Evolutionary conservation across 2,797 vertebrate species (phyloP).

Genomic region (Pseudochirops cupreus): DNA sequence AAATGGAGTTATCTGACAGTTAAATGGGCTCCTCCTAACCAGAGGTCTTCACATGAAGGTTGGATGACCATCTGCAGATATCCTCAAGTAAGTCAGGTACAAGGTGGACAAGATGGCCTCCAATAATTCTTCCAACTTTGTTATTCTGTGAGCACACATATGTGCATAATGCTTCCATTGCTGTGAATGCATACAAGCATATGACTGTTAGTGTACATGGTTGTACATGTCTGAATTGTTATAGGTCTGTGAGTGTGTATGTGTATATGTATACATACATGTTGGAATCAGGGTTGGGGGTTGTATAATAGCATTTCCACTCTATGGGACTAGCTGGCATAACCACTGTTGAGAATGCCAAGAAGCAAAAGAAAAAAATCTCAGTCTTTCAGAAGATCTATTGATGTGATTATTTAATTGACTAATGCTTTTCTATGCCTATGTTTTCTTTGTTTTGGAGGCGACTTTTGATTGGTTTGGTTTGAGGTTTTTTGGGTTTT

Average conservation of each 20-base stretch:
- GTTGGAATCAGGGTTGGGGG: not conserved
- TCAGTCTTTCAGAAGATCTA: not conserved
- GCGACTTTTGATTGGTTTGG: not conserved
- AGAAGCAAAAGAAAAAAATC: not conserved
- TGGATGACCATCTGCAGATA: not conserved
- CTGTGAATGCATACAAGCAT: not conserved
- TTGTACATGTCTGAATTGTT: not conserved
- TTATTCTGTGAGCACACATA: not conserved
- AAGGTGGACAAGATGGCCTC: not conserved
- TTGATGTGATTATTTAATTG: not conserved
- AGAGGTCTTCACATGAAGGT: not conserved
- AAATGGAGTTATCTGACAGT: not conserved
- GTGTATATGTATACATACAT: not conserved
- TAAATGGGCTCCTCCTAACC: not conserved
- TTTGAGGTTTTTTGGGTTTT: not conserved
- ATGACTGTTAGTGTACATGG: not conserved
- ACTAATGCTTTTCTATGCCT: not conserved
- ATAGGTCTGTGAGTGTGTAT: not conserved
- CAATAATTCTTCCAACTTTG: not conserved
- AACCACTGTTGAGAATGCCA: not conserved
- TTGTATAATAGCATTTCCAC: not conserved
- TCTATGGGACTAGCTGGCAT: not conserved
- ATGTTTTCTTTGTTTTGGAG: not conserved
- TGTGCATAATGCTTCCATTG: not conserved
- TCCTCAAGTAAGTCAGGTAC: not conserved